Evolutionary conservation across 2,888 invertebrate species (phyloP).

Genomic region (Omphaloscelis lunosa): DNA sequence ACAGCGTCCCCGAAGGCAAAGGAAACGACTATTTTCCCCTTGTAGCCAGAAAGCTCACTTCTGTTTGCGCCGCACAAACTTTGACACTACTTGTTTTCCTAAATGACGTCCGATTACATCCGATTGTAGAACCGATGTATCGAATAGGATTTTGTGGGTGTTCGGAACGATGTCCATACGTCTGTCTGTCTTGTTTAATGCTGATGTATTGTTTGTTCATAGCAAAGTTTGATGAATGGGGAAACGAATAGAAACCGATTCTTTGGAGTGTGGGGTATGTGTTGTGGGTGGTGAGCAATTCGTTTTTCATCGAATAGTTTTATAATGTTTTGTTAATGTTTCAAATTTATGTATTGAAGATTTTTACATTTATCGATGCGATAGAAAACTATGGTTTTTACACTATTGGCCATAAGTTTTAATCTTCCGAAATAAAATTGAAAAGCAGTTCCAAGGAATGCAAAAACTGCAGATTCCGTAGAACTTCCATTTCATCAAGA

Average conservation of each 20-base stretch:
- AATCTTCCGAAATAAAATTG: background rate
- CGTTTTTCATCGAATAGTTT: constrained; percentile 22
- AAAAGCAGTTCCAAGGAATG: background rate
- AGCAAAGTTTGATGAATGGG: constrained; percentile 54
- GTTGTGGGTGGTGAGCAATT: constrained; percentile 19
- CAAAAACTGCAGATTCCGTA: background rate
- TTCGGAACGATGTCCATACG: constrained; percentile 41
- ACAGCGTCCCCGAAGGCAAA: background rate
- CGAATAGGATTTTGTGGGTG: constrained; percentile 58
- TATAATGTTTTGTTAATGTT: constrained; percentile 10
- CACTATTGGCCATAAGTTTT: background rate
- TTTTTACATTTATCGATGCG: background rate
- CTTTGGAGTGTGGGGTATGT: constrained; percentile 10
- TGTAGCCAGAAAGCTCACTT: background rate
- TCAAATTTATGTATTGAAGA: constrained; percentile 8
- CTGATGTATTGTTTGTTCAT: constrained; percentile 59
- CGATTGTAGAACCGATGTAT: constrained; percentile 49
- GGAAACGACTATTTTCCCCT: background rate
- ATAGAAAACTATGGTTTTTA: background rate
- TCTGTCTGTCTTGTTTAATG: constrained; percentile 55
- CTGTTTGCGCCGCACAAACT: constrained; percentile 11
- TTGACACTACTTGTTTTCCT: constrained; percentile 24
- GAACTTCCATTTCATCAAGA: background rate
- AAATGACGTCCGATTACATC: constrained; percentile 43
- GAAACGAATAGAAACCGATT: constrained; percentile 36